Evolutionary conservation across 2,113 vertebrate species (phyloP).

Genomic region (Nycticryphes semicollaris): DNA sequence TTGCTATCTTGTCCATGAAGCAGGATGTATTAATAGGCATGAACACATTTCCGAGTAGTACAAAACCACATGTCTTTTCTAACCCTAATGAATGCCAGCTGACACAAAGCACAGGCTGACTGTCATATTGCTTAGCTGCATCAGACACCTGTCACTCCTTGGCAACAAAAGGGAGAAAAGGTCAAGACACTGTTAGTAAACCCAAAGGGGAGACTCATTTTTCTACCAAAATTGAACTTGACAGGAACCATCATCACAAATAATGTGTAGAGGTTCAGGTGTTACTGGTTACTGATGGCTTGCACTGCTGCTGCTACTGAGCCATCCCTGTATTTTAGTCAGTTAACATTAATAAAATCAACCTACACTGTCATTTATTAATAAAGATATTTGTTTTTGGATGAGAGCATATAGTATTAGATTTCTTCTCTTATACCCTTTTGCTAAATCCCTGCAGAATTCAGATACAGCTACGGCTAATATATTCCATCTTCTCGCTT

Average conservation of each 20-base stretch:
- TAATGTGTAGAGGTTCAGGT: not conserved
- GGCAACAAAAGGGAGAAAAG: not conserved
- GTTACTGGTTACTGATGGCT: not conserved
- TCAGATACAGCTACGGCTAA: not conserved
- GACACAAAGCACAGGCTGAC: not conserved
- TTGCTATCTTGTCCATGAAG: not conserved
- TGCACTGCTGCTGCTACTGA: not conserved
- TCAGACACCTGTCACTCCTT: slow-evolving; percentile 19
- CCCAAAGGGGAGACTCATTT: not conserved
- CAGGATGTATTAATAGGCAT: not conserved
- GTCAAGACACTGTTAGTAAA: not conserved
- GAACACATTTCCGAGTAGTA: not conserved
- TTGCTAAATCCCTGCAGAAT: not conserved
- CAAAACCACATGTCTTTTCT: not conserved
- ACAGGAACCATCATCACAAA: slow-evolving; percentile 32
- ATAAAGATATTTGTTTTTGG: not conserved
- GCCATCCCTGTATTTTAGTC: not conserved
- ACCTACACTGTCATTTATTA: not conserved
- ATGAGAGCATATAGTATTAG: not conserved
- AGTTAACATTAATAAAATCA: not conserved
- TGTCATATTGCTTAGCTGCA: not conserved
- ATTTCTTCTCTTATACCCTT: not conserved
- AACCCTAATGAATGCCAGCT: not conserved
- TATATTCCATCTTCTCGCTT: not conserved
- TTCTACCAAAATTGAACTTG: slow-evolving; percentile 10